Evolutionary conservation across 2,113 vertebrate genomes (phyloP), one percentile per base, ranked within the genome.

Genomic region (Furnarius figulus): DNA sequence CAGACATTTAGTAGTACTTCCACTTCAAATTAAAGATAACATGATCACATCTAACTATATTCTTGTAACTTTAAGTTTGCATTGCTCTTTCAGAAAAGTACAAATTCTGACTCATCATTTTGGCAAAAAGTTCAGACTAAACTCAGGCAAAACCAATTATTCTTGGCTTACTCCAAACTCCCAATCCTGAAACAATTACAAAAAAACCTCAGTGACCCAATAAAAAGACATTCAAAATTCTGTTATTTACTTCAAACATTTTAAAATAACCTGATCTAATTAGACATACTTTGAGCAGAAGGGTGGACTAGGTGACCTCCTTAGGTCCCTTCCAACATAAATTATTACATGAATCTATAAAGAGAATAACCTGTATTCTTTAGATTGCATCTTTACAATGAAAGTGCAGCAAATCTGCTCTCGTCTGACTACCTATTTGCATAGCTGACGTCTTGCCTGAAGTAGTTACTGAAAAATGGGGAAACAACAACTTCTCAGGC

Each of bases 181-280:
- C 33, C 8, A 3, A 9, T 40, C 62, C 40, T 87, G 37, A 74
- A 77, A 40, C 21, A 91, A 65, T 30, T 53, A 67, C 14, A 66
- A 90, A 92, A 85, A 37, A 31, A 33, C 14, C 10, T 55, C 42
- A 53, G 7, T 85, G 68, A 75, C 40, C 61, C 62, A 78, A 72
- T 72, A 85, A 89, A 85, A 49, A 80, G 27, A 72, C 20, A 71
- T 28, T 49, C 0, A 40, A 62, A 89, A 53, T 22, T 4, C 4
- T 52, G 16, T 53, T 94, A 84, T 89, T 96, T 95, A 72, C 44
- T 49, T 85, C 19, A 92, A 92, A 67, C 1, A 0, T 79, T 93
- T 93, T 70, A 55, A 86, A 93, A 96, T 80, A 83, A 85, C 40
- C 39, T 84, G 46, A 80, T 81, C 90, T 93, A 88, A 90, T 74